Conservation (phyloP, 2,797 vertebrate species). For the Sparus aurata region DNA sequence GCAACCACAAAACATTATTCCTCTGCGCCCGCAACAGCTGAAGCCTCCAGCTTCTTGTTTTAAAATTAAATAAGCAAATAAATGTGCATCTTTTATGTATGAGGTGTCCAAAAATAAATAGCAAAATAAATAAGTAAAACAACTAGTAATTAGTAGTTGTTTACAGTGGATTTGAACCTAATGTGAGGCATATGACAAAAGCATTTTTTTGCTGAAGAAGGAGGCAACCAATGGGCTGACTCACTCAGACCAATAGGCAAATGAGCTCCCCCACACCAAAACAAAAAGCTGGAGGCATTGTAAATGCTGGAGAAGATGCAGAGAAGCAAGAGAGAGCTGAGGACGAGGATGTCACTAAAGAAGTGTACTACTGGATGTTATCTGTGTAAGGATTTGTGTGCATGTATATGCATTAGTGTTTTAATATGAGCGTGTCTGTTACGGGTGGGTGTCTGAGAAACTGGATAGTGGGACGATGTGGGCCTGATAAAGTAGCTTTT, state of each 20-base stretch:
- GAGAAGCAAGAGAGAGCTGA: constrained; percentile 7
- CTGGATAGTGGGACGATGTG: constrained; percentile 19
- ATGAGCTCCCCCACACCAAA: background rate
- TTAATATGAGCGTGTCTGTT: constrained; percentile 9
- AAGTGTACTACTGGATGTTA: constrained; percentile 4
- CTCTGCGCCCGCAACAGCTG: too few relatives aligned
- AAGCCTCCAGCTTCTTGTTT: too few relatives aligned
- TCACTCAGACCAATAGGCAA: constrained; percentile 14
- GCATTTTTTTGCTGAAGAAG: background rate
- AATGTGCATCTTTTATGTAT: background rate
- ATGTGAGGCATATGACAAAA: constrained; percentile 45
- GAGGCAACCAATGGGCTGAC: constrained; percentile 13
- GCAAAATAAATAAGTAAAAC: background rate
- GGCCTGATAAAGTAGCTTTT: constrained; percentile 47
- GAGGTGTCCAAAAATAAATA: background rate
- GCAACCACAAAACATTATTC: too few relatives aligned
- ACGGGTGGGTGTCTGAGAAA: constrained; percentile 21
- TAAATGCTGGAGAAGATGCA: constrained; percentile 34
- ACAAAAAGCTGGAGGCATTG: constrained; percentile 1
- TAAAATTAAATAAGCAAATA: background rate
- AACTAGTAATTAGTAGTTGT: background rate
- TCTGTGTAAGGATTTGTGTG: background rate
- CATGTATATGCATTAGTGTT: background rate
- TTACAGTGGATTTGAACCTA: constrained; percentile 27
- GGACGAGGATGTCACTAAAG: constrained; percentile 31